Evolutionary conservation across 2,888 invertebrate genomes (phyloP), one percentile per base, ranked within the genome.

Genomic region (Amiota communis): DNA sequence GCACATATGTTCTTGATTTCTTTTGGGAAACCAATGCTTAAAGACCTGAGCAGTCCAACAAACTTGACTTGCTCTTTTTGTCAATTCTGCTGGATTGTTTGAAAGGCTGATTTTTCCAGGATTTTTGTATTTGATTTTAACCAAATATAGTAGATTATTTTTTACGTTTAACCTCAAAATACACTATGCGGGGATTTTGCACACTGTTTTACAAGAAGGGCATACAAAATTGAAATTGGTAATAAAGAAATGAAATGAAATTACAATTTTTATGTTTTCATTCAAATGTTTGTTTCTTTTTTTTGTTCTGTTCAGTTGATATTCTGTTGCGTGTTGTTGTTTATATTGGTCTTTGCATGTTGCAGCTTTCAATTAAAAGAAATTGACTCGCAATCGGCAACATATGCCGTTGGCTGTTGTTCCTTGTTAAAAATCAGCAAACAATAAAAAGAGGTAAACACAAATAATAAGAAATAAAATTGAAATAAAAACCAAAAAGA

Each of bases 291-390:
- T 36, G 11, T 63, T 63, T 36, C 6, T 36, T 10, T 63, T 48
- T n/a, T n/a, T n/a, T n/a, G n/a, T n/a, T n/a, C n/a, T n/a, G n/a
- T n/a, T n/a, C n/a, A n/a, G 47, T 15, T 64, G 64, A 4, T 20
- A 47, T 64, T 47, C 23, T 13, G 46, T 61, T 69, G 51, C 48
- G 48, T 61, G n/a, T 70, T 57, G 61, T 46, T 59, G 63, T n/a
- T n/a, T n/a, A n/a, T n/a, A n/a, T n/a, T n/a, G n/a, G n/a, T 23
- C 61, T 46, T 70, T 71, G 71, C 68, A 72, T 71, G 67, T 68
- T 80, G 84, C 85, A 82, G 84, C 84, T 82, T 83, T 83, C 83
- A 83, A 83, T 83, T 83, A 83, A 83, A 83, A 85, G 80, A 79
- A 83, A 78, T 77, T 81, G 82, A 68, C 67, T 68, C 36, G 67